Conservation (phyloP, 2,797 vertebrate genomes). For the Gymnocypris eckloni region DNA sequence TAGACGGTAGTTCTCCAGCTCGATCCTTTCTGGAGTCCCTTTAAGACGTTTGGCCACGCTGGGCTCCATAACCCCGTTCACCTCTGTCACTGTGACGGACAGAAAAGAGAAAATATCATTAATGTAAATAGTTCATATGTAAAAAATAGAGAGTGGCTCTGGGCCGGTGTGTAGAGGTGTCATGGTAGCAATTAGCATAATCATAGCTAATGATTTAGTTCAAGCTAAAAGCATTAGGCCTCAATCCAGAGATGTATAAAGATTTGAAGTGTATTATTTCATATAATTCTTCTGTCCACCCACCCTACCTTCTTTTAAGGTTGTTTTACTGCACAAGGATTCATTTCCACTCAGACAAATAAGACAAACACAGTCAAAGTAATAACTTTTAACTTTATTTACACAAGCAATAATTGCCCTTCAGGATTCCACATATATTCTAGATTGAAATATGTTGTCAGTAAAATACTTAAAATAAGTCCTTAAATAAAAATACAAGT, state of each 20-base stretch:
- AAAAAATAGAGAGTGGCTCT: conserved; percentile 61
- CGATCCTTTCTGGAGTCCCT: conserved; percentile 94
- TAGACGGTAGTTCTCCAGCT: conserved; percentile 95
- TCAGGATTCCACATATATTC: conserved; percentile 63
- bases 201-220: not conserved
- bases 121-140: conserved; percentile 75
- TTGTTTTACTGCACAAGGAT: conserved; percentile 4
- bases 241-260: not conserved
- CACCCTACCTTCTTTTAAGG: not conserved
- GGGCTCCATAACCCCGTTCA: conserved; percentile 91
- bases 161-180: not conserved
- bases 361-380: conserved; percentile 72
- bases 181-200: not conserved
- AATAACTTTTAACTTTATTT: conserved; percentile 73
- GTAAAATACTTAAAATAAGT: conserved; percentile 53
- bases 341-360: conserved; percentile 59
- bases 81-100: conserved; percentile 75
- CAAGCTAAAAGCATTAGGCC: not conserved
- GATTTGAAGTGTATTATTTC: not conserved
- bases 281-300: not conserved
- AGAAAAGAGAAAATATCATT: conserved; percentile 68
- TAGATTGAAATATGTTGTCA: conserved; percentile 52
- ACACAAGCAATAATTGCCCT: conserved; percentile 63
- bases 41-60: conserved; percentile 88
- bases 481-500: conserved; percentile 60